Percentiles rank a stretch among this genome's conserved stretches.
phyloP scores from a whole-genome alignment of 2,113 vertebrate species.

The Agelaius tricolor region DNA sequence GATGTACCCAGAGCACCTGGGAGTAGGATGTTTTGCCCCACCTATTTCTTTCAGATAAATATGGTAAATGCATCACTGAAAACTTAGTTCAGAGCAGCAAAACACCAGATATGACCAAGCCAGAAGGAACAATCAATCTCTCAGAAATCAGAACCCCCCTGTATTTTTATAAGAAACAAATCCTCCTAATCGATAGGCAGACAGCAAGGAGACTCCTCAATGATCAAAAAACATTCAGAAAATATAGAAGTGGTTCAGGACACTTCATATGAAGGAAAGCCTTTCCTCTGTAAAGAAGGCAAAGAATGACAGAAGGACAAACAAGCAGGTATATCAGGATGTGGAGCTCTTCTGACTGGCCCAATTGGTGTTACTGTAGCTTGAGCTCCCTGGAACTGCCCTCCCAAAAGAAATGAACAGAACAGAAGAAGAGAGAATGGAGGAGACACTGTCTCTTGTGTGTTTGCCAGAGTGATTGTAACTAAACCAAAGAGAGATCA shows the following conservation, averaged over 20 bases:
- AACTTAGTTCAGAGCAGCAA: neutral
- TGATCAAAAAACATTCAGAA: neutral
- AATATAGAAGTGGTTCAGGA: neutral
- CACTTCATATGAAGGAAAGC: neutral
- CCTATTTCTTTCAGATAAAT: neutral
- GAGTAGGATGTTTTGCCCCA: neutral
- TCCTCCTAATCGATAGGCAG: neutral
- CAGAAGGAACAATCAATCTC: neutral
- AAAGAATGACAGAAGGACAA: neutral
- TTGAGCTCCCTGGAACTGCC: neutral
- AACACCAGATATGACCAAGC: neutral
- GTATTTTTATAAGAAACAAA: neutral
- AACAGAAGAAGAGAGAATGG: neutral
- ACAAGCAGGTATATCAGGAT: neutral
- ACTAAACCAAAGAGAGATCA: neutral
- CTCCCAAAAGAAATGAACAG: neutral
- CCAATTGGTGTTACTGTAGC: neutral
- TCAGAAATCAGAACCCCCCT: neutral
- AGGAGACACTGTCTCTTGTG: neutral
- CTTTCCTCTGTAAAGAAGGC: neutral
- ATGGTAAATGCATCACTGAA: neutral
- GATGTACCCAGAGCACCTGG: neutral
- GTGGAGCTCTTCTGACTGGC: neutral
- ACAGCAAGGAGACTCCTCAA: neutral
- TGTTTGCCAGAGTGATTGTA: neutral